phyloP scores from a whole-genome alignment of 2,113 vertebrate species.

The Dasypus novemcinctus region DNA sequence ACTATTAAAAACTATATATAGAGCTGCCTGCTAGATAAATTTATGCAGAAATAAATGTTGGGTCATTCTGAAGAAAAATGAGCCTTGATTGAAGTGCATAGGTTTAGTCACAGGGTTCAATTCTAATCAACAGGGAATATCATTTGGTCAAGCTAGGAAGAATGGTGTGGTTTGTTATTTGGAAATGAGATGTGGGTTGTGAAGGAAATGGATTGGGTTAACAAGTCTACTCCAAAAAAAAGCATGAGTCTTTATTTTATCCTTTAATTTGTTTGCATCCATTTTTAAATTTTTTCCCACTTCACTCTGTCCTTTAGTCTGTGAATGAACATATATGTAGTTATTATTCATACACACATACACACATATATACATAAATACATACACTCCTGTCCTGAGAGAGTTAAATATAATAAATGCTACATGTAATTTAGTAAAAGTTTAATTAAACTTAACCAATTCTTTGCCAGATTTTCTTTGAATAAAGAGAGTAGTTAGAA shows the following conservation, averaged over 20 bases:
- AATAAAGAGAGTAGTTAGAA: neutral
- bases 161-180: neutral
- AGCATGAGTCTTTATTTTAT: neutral
- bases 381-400: neutral
- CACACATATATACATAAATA: neutral
- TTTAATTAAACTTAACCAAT: neutral
- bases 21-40: conserved; percentile 57
- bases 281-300: neutral
- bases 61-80: conserved; percentile 52
- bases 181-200: neutral
- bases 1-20: conserved; percentile 63
- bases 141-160: neutral
- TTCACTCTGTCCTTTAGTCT: neutral
- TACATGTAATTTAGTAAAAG: neutral
- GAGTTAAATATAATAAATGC: neutral
- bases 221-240: neutral
- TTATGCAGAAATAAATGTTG: conserved; percentile 49
- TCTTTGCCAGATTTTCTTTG: neutral
- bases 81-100: neutral
- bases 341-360: neutral
- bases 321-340: neutral
- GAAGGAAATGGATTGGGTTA: neutral
- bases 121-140: neutral
- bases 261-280: neutral
- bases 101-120: neutral